Conservation (phyloP, 2,888 invertebrate species). For the Alviniconcha strummeri region DNA sequence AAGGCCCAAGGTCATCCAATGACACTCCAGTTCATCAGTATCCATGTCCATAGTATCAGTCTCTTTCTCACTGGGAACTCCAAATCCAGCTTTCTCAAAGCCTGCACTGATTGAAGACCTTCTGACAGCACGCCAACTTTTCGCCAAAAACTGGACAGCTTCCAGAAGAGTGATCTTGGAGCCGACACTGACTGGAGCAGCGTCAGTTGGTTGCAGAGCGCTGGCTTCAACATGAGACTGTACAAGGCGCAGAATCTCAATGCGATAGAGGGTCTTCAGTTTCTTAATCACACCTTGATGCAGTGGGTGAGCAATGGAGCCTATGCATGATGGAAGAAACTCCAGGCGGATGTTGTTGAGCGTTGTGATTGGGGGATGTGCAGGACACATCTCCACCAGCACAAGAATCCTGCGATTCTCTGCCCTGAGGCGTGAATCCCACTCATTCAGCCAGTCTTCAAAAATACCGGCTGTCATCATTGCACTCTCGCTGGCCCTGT, state of each 20-base stretch:
- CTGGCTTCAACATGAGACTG: neutral
- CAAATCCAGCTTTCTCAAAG: neutral
- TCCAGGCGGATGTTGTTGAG: neutral
- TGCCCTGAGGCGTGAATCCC: constrained; percentile 2
- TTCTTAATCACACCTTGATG: neutral
- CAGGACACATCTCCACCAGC: constrained; percentile 6
- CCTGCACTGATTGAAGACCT: neutral
- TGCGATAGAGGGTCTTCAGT: neutral
- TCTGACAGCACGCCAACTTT: neutral
- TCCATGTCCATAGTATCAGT: neutral
- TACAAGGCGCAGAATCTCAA: neutral
- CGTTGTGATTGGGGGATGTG: neutral
- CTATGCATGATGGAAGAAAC: neutral
- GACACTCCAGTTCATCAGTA: neutral
- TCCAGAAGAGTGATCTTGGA: neutral
- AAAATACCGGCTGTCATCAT: neutral
- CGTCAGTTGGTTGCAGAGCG: neutral
- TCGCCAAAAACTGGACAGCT: constrained; percentile 1
- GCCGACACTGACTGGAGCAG: neutral
- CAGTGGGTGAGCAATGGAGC: neutral
- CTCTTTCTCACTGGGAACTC: neutral
- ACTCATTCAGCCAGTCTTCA: constrained; percentile 6
- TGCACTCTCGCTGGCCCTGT: neutral
- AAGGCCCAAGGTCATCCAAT: neutral
- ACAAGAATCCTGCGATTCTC: neutral